phyloP scores from a whole-genome alignment of 2,113 vertebrate genomes.

The Antigone vipio region DNA sequence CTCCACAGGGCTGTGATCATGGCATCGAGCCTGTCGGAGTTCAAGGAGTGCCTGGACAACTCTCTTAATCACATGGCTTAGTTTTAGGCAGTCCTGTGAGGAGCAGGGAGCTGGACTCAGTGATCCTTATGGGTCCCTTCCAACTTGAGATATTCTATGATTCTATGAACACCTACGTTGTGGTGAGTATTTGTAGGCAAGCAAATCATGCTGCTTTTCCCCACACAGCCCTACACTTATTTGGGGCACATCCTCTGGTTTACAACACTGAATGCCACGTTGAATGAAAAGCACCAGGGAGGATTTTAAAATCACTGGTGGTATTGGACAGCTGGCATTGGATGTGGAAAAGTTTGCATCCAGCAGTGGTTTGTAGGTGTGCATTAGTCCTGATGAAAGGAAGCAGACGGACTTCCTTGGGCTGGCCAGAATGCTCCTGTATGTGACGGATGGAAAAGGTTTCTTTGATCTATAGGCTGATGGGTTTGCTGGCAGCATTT shows the following conservation, averaged over 20 bases:
- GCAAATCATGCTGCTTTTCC: neutral
- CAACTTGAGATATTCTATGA: neutral
- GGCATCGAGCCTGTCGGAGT: neutral
- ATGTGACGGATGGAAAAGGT: neutral
- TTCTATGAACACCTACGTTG: neutral
- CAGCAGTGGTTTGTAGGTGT: neutral
- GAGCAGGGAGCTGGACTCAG: neutral
- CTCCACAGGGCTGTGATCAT: fast-evolving
- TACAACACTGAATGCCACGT: neutral
- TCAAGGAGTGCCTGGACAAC: fast-evolving
- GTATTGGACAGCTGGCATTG: neutral
- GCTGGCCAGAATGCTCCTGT: neutral
- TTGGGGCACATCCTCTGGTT: neutral
- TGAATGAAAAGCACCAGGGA: neutral
- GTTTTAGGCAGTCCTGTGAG: neutral
- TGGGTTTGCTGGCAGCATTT: neutral
- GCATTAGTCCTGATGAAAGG: neutral
- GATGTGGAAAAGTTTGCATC: neutral
- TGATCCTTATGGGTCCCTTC: neutral
- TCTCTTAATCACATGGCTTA: neutral
- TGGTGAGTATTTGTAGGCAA: neutral
- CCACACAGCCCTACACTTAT: neutral
- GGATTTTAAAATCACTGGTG: neutral
- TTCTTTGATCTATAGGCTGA: neutral
- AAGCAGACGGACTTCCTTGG: neutral